Evolutionary conservation across 2,797 vertebrate species (phyloP).

Genomic region (Simalia tracyae): DNA sequence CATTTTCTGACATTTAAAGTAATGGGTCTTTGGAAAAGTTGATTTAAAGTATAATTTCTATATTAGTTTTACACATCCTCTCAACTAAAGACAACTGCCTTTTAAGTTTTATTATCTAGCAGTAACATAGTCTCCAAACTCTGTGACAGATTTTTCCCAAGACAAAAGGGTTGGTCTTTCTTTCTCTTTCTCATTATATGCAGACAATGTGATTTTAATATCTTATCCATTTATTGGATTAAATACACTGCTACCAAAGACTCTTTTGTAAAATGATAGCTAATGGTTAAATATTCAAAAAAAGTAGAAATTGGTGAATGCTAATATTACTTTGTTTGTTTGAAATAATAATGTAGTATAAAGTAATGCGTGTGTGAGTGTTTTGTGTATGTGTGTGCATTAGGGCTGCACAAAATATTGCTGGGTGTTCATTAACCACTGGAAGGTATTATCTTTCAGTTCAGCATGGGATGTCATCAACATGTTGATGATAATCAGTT

Average conservation of each 20-base stretch:
- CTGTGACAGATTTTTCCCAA: slow-evolving; percentile 4
- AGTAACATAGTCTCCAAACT: slow-evolving; percentile 13
- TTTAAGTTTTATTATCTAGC: slow-evolving; percentile 22
- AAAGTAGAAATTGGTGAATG: background rate
- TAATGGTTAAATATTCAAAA: background rate
- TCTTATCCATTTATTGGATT: slow-evolving; percentile 12
- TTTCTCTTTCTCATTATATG: background rate
- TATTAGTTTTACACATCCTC: slow-evolving; percentile 20
- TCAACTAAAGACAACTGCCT: background rate
- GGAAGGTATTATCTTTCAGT: background rate
- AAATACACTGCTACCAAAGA: background rate
- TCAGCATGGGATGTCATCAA: background rate
- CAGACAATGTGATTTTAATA: slow-evolving; percentile 3
- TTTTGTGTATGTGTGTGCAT: background rate
- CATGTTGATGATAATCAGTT: background rate
- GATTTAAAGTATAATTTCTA: slow-evolving; percentile 17
- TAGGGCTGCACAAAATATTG: background rate
- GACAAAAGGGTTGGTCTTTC: background rate
- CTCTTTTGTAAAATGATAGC: background rate
- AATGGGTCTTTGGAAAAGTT: slow-evolving; percentile 31
- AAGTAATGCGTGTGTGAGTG: background rate
- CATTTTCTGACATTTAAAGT: slow-evolving; percentile 27
- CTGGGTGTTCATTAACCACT: background rate
- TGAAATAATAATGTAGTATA: background rate
- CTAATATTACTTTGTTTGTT: background rate